Base-by-base conservation (phyloP, 2,113 vertebrate species). In the Speoplatyrhinus poulsoni region DNA sequence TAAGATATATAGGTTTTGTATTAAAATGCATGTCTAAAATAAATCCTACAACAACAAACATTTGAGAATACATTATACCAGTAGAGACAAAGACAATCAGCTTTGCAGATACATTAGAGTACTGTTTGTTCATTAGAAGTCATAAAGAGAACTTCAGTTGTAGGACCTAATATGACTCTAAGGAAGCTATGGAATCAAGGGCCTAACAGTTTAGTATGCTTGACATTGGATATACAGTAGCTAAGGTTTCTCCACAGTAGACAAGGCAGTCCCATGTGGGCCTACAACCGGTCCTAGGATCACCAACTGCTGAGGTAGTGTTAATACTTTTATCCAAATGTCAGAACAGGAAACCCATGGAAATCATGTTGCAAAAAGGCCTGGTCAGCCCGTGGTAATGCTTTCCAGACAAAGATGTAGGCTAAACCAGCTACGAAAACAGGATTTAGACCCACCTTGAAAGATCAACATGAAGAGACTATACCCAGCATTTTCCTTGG, bases 341-440 rank as follows among this genome's bases (percentile, higher is more conserved):
- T 79, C 64, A 76, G 79, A 75, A 53, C 73, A 81, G 72, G 75
- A 85, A 78, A 80, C 9, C 68, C 80, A 71, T 57, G 66, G 82
- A 76, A 85, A 77, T 60, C 1, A 15, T 82, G 77, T 76, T 82
- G 65, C 75, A 56, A 77, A 70, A 77, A 67, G 61, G 73, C 59
- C 48, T 60, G 69, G 33, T 12, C 77, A 77, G 77, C 71, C 56
- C 69, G 64, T 11, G 0, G 65, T 72, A 82, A 84, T 81, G 66
- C 48, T 63, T 70, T 79, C 53, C 82, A 82, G 80, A 71, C 79
- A 62, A 70, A 78, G 67, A 83, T 4, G 7, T 67, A 53, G 36
- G 36, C 36, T 41, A 41, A 85, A 84, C 62, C 86, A 85, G 83
- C 85, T 90, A 80, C 82, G 77, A 89, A 90, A 90, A 92, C 79